Percentiles rank a stretch among this genome's conserved stretches.
These are phyloP conservation scores for Gymnocypris eckloni DNA, from an alignment of 2,797 vertebrate species.

Conservation along the genomic window DNA sequence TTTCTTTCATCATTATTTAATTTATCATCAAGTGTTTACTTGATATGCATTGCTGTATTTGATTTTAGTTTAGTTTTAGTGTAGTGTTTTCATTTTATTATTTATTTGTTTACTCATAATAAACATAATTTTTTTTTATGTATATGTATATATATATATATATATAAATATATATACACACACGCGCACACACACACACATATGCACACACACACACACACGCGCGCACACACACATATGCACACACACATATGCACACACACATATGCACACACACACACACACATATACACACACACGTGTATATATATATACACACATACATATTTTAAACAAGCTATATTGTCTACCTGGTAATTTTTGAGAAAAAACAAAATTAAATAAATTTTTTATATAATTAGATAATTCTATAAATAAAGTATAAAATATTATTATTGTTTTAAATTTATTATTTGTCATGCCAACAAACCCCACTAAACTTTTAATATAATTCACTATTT, in stretches of 20 bases:
- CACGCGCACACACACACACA: too few species aligned
- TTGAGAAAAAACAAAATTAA: too few species aligned
- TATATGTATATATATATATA: too few species aligned
- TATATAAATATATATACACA: too few species aligned
- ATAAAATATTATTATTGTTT: neutral
- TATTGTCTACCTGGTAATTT: neutral
- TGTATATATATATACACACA: neutral
- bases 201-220: too few species aligned
- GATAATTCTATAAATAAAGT: neutral
- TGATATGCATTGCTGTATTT: neutral
- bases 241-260: too few species aligned
- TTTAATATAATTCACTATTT: neutral
- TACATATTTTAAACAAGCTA: neutral
- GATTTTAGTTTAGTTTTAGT: neutral
- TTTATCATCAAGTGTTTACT: neutral
- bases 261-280: too few species aligned
- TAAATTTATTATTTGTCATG: neutral
- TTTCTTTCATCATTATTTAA: neutral
- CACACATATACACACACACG: neutral
- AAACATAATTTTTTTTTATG: too few species aligned
- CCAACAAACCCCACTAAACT: neutral
- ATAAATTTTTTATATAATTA: neutral
- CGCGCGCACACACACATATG: too few species aligned
- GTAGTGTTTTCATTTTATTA: neutral
- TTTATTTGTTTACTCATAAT: neutral